These are phyloP conservation scores for Sinohyriopsis cumingii DNA, from an alignment of 2,888 invertebrate species.

Conservation along the genomic window DNA sequence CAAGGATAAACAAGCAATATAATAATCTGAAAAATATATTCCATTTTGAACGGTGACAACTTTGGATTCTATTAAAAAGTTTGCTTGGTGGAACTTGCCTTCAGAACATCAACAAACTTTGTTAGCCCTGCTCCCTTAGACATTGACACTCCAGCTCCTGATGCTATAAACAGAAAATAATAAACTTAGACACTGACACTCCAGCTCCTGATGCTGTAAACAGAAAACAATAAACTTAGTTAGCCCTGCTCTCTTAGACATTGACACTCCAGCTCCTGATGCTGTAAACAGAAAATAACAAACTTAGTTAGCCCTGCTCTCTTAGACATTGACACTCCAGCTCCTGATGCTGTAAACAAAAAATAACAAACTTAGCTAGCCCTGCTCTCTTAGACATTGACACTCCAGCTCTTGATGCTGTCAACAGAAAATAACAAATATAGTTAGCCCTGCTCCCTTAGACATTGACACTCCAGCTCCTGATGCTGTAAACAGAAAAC, in stretches of 20 bases:
- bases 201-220: constrained; percentile 42
- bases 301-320: constrained; percentile 87
- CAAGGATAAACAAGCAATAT: no score
- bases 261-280: constrained; percentile 72
- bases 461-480: constrained; percentile 76
- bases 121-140: constrained; percentile 86
- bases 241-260: constrained; percentile 85
- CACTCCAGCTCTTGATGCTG: constrained; percentile 40
- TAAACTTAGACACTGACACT: constrained; percentile 78
- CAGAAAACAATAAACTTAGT: constrained; percentile 79
- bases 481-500: constrained; percentile 65
- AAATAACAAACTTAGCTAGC: constrained; percentile 80
- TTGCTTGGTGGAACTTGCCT: constrained; percentile 64
- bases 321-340: constrained; percentile 78
- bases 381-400: constrained; percentile 86
- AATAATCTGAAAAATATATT: not conserved
- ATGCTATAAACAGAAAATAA: constrained; percentile 28
- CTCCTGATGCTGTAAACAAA: constrained; percentile 36
- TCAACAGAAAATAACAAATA: constrained; percentile 75
- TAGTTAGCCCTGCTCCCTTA: constrained; percentile 86
- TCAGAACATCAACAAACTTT: constrained; percentile 84
- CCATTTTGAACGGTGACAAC: no score
- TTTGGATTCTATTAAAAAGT: no score
- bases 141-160: constrained; percentile 74
- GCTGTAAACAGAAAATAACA: constrained; percentile 58